Conservation (phyloP, 1,140 invertebrate species). For the Melanaphis sacchari region DNA sequence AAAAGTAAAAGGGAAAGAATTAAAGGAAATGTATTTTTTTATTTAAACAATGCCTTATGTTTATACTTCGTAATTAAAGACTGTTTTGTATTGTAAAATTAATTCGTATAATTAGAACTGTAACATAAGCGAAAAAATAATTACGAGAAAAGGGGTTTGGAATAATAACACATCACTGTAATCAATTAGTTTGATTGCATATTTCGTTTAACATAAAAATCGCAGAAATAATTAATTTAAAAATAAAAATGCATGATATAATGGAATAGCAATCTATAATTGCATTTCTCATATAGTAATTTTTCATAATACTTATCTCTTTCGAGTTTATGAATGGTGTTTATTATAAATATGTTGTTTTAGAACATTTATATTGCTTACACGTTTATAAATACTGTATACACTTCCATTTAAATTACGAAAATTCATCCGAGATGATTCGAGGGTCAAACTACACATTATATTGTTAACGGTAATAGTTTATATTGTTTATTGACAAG, state of each 20-base stretch:
- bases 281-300: not conserved
- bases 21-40: constrained; percentile 4
- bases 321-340: not conserved
- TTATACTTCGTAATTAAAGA: constrained; percentile 28
- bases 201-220: constrained; percentile 4
- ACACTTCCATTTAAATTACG: not conserved
- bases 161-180: not conserved
- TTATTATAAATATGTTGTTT: not conserved
- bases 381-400: not conserved
- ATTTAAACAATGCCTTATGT: constrained; percentile 12
- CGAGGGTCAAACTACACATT: not conserved
- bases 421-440: not conserved
- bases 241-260: not conserved
- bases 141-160: not conserved
- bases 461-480: not conserved
- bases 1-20: not conserved
- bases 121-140: not conserved
- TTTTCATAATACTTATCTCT: not conserved
- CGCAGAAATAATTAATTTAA: not conserved
- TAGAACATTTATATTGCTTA: not conserved
- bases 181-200: not conserved
- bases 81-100: not conserved
- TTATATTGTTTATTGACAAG: not conserved
- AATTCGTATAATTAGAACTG: constrained; percentile 36
- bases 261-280: not conserved